Evolutionary conservation across 2,888 invertebrate genomes (phyloP), one percentile per base, ranked within the genome.

Genomic region (Heteropelma amictum): DNA sequence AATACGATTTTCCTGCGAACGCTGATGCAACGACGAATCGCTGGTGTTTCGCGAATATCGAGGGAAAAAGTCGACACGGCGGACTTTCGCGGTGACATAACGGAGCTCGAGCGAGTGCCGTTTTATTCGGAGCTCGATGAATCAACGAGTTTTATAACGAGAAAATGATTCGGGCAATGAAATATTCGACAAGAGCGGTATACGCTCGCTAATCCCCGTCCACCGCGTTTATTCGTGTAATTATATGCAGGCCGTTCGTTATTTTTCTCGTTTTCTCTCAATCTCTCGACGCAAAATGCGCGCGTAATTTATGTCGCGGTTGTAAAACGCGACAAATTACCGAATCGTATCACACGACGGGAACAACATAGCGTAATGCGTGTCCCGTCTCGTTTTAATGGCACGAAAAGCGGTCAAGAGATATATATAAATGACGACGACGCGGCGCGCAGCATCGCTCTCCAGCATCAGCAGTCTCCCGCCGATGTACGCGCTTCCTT

Each of bases 261-360:
- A 23, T 45, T 10, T 26, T 23, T 64, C 23, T 56, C 33, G 21
- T 53, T 53, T 47, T 23, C 35, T 19, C 8, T 51, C 10, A 1
- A n/a, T 14, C 8, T 12, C 8, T 12, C 5, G n/a, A 38, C 35
- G 42, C 38, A 21, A 65, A 54, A 70, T 54, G 60, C 38, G 47
- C 33, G 53, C 38, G 28, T 33, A 42, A 75, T 75, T 71, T 58
- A 45, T 26, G 17, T 58, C 49, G 49, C 7, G 56, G 28, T 30
- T 63, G 65, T 71, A 68, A 75, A 63, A 47, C 42, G 49, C 60
- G 67, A 75, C 61, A 71, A 71, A 68, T 71, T 68, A 61, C 54
- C 49, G 35, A 74, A 74, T 47, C 65, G 56, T 42, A 42, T 67
- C 56, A 12, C 42, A 7, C 45, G 54, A 51, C 26, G 63, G n/a